Evolutionary conservation across 2,113 vertebrate species (phyloP).

Genomic region (Lathamus discolor): DNA sequence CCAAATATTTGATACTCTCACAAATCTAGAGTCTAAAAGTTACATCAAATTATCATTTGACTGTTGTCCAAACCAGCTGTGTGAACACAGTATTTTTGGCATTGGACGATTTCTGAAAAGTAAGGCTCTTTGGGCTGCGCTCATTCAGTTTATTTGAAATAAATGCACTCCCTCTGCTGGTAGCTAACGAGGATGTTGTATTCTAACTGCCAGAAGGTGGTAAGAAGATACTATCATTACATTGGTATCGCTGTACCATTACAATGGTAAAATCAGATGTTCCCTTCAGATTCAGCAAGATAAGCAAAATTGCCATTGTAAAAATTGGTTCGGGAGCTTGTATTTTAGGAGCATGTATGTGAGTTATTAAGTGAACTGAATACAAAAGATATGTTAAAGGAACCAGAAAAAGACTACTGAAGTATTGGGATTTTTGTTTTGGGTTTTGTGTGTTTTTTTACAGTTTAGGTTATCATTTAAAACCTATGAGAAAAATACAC

Average conservation of each 20-base stretch:
- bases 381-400: background rate
- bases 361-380: background rate
- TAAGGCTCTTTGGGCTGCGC: fast-evolving
- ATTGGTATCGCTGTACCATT: background rate
- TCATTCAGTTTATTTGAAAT: background rate
- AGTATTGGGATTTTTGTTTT: background rate
- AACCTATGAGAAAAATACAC: background rate
- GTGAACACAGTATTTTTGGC: background rate
- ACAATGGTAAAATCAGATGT: background rate
- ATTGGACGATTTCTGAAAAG: background rate
- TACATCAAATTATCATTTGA: background rate
- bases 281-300: background rate
- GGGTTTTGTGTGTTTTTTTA: fast-evolving
- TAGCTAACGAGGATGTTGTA: fast-evolving
- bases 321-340: fast-evolving
- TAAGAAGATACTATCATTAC: background rate
- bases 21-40: background rate
- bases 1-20: background rate
- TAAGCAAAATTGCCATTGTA: no score
- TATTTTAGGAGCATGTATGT: background rate
- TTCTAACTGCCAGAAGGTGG: fast-evolving
- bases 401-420: background rate
- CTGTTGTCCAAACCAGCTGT: background rate
- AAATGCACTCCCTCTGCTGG: constrained; percentile 34
- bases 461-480: background rate